Base-by-base conservation (phyloP, 2,888 invertebrate genomes). In the Cheiracanthium punctorium region DNA sequence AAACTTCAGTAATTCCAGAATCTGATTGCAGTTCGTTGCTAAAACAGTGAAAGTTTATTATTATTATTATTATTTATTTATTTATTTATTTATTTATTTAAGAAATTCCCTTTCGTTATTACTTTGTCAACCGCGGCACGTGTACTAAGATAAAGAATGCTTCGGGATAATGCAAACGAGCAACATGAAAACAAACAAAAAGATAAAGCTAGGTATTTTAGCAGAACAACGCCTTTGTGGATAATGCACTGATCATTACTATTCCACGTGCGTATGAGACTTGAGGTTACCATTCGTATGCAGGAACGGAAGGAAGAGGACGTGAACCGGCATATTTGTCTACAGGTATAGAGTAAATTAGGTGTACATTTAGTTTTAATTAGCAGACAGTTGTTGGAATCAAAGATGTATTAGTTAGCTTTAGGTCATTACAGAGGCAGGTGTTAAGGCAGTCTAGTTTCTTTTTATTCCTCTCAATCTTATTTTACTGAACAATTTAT, bases 161-260 rank as follows among this genome's bases (percentile, higher is more conserved):
- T 73, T 12, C 20, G 24, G 24, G 24, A 58, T 58, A 58, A 58
- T 7, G 58, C 58, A 17, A 48, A 48, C 2, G 43, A 17, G 28
- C 20, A 33, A 67, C 37, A n/a, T 48, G 30, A 72, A 65, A 32
- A 64, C 37, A 33, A 37, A 71, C 37, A n/a, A 69, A 70, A 70
- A 77, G 33, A 8, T 10, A 20, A 20, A 58, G n/a, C 37, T 29
- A 7, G 30, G 69, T 28, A 64, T 58, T 37, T 43, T 73, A 70
- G 52, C 52, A 74, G 74, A 80, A 43, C 82, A 79, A 85, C 84
- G 84, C 84, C 84, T 85, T 52, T 33, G 73, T 65, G 37, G 76
- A 69, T 33, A 69, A 69, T 69, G 37, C 48, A 30, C 12, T 29
- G 20, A 37, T 85, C 69, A 79, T 85, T 85, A 33, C 52, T 30